Evolutionary conservation across 2,797 vertebrate species (phyloP).

Genomic region (Micromesistius poutassou): DNA sequence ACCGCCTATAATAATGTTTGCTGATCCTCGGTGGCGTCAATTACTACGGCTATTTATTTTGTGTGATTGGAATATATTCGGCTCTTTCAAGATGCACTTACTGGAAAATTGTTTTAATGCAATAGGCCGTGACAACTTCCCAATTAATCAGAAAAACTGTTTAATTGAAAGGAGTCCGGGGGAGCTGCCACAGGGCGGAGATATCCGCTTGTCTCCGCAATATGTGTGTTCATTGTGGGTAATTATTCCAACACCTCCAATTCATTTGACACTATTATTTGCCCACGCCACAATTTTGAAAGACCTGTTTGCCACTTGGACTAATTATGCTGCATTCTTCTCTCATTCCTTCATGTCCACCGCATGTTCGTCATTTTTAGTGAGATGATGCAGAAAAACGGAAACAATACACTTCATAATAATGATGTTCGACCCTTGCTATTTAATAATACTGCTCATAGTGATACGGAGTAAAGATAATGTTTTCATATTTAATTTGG

Average conservation of each 20-base stretch:
- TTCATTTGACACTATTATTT: constrained; percentile 68
- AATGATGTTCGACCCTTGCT: neutral
- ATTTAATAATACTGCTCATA: neutral
- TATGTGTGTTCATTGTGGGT: constrained; percentile 59
- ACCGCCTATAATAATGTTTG: constrained; percentile 66
- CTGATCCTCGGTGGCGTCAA: constrained; percentile 59
- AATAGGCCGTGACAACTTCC: constrained; percentile 51
- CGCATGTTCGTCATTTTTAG: neutral
- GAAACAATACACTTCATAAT: neutral
- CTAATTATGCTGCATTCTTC: neutral
- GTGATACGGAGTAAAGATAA: constrained; percentile 5
- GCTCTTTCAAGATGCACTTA: constrained; percentile 63
- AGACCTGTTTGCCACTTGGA: constrained; percentile 57
- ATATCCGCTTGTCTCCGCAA: constrained; percentile 52
- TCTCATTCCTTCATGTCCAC: neutral
- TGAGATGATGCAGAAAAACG: neutral
- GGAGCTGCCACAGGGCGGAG: constrained; percentile 56
- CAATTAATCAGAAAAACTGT: constrained; percentile 61
- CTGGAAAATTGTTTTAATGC: constrained; percentile 59
- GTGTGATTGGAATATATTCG: constrained; percentile 61
- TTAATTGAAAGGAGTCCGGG: constrained; percentile 53
- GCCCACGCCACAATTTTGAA: constrained; percentile 47
- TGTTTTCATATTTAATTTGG: neutral
- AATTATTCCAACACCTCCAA: constrained; percentile 64
- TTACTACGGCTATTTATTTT: constrained; percentile 69